phyloP scores from a whole-genome alignment of 2,113 vertebrate genomes.

The Pyxicephalus adspersus region DNA sequence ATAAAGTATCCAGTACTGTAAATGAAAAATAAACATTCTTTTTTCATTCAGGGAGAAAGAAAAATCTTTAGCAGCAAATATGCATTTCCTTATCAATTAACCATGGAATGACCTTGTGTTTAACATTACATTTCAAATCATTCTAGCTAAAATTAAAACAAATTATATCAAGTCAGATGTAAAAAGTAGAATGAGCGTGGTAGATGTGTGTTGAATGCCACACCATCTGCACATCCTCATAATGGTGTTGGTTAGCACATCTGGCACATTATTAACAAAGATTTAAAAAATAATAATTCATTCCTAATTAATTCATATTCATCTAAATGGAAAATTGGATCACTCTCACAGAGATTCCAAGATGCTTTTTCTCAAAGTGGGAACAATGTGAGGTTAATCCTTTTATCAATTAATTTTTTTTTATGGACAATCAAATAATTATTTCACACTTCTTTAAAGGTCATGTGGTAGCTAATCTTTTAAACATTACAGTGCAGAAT shows the following conservation, averaged over 20 bases:
- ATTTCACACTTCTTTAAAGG: conserved; percentile 21
- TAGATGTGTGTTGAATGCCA: conserved; percentile 37
- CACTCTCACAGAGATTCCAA: conserved; percentile 3
- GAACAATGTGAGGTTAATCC: conserved; percentile 41
- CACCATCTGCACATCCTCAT: conserved; percentile 48
- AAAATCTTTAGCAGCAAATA: background rate
- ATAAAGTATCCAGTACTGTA: no score
- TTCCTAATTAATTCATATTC: conserved; percentile 51
- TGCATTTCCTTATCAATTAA: conserved; percentile 13
- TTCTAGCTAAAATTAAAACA: conserved; percentile 36
- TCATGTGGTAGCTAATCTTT: background rate
- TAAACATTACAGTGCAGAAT: background rate
- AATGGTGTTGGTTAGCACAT: conserved; percentile 42
- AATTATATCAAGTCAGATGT: conserved; percentile 46
- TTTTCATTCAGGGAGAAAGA: no score
- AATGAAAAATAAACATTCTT: no score
- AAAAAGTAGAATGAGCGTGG: conserved; percentile 33
- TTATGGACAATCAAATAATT: conserved; percentile 48
- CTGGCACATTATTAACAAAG: conserved; percentile 52
- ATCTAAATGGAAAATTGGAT: conserved; percentile 49
- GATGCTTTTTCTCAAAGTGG: conserved; percentile 19
- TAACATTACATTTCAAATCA: conserved; percentile 26
- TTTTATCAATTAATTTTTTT: conserved; percentile 47
- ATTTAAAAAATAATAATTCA: conserved; percentile 52
- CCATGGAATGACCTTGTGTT: conserved; percentile 46